Evolutionary conservation across 2,888 invertebrate genomes (phyloP).

Genomic region (Folsomia candida): DNA sequence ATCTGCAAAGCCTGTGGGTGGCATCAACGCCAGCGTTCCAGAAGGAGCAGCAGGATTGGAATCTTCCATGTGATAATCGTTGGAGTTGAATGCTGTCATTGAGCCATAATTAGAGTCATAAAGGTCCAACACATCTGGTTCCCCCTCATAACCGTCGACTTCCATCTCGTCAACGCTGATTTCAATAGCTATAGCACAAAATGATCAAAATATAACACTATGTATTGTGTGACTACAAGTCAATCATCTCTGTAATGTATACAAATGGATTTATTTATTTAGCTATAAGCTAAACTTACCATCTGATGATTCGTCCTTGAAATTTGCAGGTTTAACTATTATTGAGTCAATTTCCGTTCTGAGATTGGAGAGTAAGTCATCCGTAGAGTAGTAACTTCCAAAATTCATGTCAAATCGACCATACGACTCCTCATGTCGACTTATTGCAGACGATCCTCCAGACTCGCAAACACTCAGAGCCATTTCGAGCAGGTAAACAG

Average conservation of each 20-base stretch:
- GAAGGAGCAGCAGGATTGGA: slow-evolving; percentile 20
- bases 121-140: slow-evolving; percentile 58
- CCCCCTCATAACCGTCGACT: slow-evolving; percentile 64
- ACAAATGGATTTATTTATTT: slow-evolving; percentile 19
- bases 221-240: too few relatives aligned
- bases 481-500: slow-evolving; percentile 82
- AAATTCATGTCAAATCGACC: slow-evolving; percentile 61
- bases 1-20: slow-evolving; percentile 2
- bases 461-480: slow-evolving; percentile 62
- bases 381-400: slow-evolving; percentile 68
- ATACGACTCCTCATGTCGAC: slow-evolving; percentile 52
- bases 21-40: slow-evolving; percentile 34
- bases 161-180: slow-evolving; percentile 60
- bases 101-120: slow-evolving; percentile 21
- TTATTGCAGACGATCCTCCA: slow-evolving; percentile 51
- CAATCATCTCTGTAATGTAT: slow-evolving; percentile 22
- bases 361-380: slow-evolving; percentile 73
- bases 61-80: slow-evolving; percentile 41
- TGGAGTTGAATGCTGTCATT: slow-evolving; percentile 27
- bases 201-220: not conserved
- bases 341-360: slow-evolving; percentile 63
- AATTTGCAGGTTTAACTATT: slow-evolving; percentile 58
- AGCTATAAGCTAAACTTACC: slow-evolving; percentile 35
- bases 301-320: slow-evolving; percentile 3
- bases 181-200: slow-evolving; percentile 32